Conservation (phyloP, 2,797 vertebrate species). For the Spea hammondii region DNA sequence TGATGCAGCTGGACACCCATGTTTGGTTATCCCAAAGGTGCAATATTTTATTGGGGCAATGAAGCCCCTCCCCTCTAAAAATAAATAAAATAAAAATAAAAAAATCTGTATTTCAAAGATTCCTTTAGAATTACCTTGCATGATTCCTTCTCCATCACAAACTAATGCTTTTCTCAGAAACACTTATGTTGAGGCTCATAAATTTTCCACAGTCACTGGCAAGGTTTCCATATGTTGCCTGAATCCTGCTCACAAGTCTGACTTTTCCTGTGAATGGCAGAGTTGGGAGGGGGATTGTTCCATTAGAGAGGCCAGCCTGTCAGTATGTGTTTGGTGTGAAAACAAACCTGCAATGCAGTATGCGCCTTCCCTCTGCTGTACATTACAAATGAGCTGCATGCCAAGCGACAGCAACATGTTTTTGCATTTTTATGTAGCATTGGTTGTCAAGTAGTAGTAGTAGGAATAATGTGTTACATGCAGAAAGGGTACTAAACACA, state of each 20-base stretch:
- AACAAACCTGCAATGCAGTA: constrained; percentile 44
- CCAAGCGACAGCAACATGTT: constrained; percentile 19
- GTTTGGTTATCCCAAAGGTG: no score
- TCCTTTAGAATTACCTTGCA: no score
- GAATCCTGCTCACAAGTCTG: neutral
- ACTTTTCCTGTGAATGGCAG: neutral
- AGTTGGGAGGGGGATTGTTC: neutral
- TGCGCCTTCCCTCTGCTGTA: constrained; percentile 15
- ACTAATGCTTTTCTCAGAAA: neutral
- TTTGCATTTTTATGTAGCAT: constrained; percentile 10
- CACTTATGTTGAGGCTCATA: neutral
- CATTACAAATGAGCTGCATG: constrained; percentile 38
- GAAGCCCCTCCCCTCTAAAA: no score
- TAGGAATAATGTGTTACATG: no score
- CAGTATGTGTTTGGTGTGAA: constrained; percentile 8
- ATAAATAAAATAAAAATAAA: no score
- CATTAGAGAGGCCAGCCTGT: constrained; percentile 13
- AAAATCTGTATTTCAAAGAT: no score
- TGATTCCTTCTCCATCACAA: no score
- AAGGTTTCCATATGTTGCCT: neutral
- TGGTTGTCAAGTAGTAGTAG: neutral
- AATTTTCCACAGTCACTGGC: neutral
- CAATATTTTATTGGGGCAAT: no score
- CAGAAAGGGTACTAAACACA: no score
- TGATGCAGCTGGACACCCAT: no score